Percentiles rank a stretch among this genome's conserved stretches.
Evolutionary conservation across 1,140 invertebrate species (phyloP).

Genomic region (Drosophila pachea): DNA sequence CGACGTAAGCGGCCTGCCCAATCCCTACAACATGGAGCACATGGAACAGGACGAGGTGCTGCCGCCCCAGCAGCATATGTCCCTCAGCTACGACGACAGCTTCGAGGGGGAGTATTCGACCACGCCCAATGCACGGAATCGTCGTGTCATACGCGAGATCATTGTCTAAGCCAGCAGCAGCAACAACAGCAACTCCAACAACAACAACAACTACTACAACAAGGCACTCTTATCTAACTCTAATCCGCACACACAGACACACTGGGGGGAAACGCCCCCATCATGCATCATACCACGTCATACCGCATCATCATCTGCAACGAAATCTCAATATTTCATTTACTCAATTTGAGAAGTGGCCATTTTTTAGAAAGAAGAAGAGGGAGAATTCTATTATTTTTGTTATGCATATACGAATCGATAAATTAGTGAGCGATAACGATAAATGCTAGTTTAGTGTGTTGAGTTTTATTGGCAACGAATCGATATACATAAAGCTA

Average conservation of each 20-base stretch:
- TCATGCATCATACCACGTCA: constrained; percentile 1
- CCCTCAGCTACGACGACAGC: constrained; percentile 93
- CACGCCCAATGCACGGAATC: constrained; percentile 92
- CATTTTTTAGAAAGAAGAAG: constrained; percentile 26
- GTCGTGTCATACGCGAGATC: constrained; percentile 94
- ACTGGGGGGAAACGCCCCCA: constrained; percentile 7
- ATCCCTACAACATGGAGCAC: constrained; percentile 89
- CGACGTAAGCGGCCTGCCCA: constrained; percentile 93
- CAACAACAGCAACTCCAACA: constrained; percentile 16
- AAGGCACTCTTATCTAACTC: constrained; percentile 13
- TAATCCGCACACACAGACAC: constrained; percentile 17
- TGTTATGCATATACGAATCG: constrained; percentile 49
- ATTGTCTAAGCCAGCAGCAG: constrained; percentile 86
- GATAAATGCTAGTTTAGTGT: constrained; percentile 56
- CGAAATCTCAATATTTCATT: constrained; percentile 46
- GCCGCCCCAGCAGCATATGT: constrained; percentile 89
- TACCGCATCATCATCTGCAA: constrained; percentile 21
- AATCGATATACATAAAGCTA: constrained; percentile 42
- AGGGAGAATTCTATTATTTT: constrained; percentile 20
- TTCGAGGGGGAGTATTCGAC: constrained; percentile 95
- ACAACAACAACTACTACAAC: constrained; percentile 16
- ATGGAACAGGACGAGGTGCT: constrained; percentile 85
- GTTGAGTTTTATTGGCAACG: constrained; percentile 76
- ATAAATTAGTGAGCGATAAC: constrained; percentile 17
- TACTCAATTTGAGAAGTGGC: constrained; percentile 47